Base-by-base conservation (phyloP, 2,113 vertebrate species). In the Salvelinus alpinus region DNA sequence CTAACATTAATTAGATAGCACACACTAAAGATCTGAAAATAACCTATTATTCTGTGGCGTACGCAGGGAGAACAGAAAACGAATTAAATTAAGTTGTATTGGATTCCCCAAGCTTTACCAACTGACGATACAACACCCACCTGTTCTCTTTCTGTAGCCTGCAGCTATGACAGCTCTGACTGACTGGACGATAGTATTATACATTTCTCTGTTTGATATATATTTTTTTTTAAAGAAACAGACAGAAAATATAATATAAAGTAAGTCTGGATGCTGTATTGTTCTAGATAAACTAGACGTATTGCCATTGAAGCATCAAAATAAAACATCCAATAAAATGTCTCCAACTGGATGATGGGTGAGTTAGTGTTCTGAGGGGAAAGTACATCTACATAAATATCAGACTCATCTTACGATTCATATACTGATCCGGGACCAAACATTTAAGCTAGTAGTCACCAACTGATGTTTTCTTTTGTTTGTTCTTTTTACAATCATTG, bases 21-120 rank as follows among this genome's bases (percentile, higher is more conserved):
- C 64, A 66, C n/a, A 73, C 24, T n/a, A 68, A 34, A 67, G 3
- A 27, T 76, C 64, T 80, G 76, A 76, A 80, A 80, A 44, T 77
- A 80, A 73, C 54, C 29, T 60, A 72, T 75, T 59, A 73, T 65
- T 73, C 34, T 78, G n/a, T 13, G 57, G 34, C 65, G 51, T 44
- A 51, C 24, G 67, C 71, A 64, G 71, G 44, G 70, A 76, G 64
- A 71, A 44, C 59, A 59, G 64, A 66, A 5, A 66, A 67, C 66
- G 29, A 76, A 80, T 74, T 64, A 51, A 59, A 70, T 78, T 54
- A 70, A 64, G 14, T 22, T 47, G 57, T 16, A 72, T 48, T 8
- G 31, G 29, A 31, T 68, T 68, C 31, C 38, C 66, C 9, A 5
- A 68, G 29, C 27, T 68, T 27, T 68, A 18, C 29, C 2, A 31